Evolutionary conservation across 2,797 vertebrate species (phyloP), one percentile per base, ranked within the genome.

Genomic region (Ctenochaetus hawaiiensis): DNA sequence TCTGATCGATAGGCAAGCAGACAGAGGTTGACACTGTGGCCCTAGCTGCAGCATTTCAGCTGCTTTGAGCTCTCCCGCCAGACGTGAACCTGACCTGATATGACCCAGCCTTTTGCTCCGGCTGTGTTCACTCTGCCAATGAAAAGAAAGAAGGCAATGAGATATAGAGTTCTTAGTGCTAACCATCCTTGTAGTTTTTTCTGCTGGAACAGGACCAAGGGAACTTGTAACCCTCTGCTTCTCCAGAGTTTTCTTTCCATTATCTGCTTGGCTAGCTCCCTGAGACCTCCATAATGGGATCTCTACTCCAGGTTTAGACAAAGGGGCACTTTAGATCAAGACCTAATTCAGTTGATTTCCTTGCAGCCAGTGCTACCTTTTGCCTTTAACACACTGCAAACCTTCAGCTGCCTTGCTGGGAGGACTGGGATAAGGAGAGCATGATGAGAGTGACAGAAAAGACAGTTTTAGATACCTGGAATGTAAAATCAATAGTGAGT

Each of bases 181-280:
- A 89, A 92, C 87, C 71, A 80, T 80, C 69, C 71, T 61, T 37
- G 51, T 74, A 72, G 52, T 70, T 72, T 64, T 64, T 80, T 18
- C 18, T 75, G 13, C 75, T 93, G 89, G 84, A 91, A 80, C 68
- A 51, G 52, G 67, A 91, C 85, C 87, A 90, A 80, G 77, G 71
- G 81, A 91, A 88, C 85, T 84, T 72, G 84, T 89, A 93, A 89
- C 87, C 87, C 88, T 86, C 70, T 81, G 79, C 81, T 86, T 54
- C 72, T 80, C 44, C 49, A 37, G 62, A 86, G 87, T 91, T 93
- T 94, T 91, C 88, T 88, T 90, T 92, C 86, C 84, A 93, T 95
- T 94, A 92, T 92, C 86, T 92, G 93, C 90, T 91, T 91, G 92
- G 90, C 84, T 89, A 82, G 80, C 84, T 92, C 84, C 54, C 80